A percentile compares a stretch with the other conserved stretches of the same genome.
These are phyloP conservation scores for Motacilla alba DNA, from an alignment of 2,113 vertebrate genomes.

Conservation along the genomic window DNA sequence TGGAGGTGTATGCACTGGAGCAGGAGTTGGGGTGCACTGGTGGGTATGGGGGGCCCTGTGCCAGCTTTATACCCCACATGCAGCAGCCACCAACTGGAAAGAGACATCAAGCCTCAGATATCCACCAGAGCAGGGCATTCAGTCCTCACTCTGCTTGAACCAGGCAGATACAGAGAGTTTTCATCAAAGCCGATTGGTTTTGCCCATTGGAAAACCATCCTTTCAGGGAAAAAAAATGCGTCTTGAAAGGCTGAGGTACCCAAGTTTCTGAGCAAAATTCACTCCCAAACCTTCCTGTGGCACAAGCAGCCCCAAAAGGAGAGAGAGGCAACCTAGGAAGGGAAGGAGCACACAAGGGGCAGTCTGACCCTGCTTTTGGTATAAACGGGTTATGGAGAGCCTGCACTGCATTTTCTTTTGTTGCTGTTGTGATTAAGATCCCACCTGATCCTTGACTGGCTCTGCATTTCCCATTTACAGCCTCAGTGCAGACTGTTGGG, in stretches of 20 bases:
- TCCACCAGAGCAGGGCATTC: not conserved
- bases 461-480: not conserved
- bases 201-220: not conserved
- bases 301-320: not conserved
- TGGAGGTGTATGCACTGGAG: fast-evolving
- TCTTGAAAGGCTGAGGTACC: not conserved
- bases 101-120: not conserved
- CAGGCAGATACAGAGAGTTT: not conserved
- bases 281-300: not conserved
- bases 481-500: not conserved
- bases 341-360: not conserved
- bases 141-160: not conserved
- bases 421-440: not conserved
- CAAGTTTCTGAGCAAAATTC: not conserved
- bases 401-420: not conserved
- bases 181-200: not conserved
- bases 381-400: not conserved
- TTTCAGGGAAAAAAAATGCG: not conserved
- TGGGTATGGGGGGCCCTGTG: not conserved
- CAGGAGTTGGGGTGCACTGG: not conserved
- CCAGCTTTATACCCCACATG: fast-evolving
- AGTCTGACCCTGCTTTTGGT: not conserved
- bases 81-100: not conserved
- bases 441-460: not conserved
- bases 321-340: not conserved